Conservation (phyloP, 2,113 vertebrate species). For the Malurus elegans region DNA sequence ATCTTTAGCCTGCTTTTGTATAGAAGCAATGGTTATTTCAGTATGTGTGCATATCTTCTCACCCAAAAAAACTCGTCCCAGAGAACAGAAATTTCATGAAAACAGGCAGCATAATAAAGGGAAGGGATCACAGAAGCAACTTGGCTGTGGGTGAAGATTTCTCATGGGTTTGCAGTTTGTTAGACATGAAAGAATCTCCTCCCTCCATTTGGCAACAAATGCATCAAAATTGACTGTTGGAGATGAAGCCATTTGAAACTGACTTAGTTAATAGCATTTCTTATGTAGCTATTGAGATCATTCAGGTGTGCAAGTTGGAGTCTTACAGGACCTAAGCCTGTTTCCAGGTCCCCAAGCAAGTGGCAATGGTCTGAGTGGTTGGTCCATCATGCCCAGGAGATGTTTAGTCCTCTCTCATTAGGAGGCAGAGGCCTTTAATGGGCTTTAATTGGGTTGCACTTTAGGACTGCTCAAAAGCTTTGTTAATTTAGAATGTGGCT, state of each 20-base stretch:
- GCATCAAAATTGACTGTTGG: not conserved
- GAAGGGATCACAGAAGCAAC: not conserved
- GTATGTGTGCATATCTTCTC: not conserved
- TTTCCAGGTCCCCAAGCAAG: not conserved
- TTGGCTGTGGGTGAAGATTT: not conserved
- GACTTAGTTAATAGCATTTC: not conserved
- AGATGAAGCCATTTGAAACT: not conserved
- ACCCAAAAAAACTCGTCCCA: not conserved
- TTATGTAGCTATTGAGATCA: not conserved
- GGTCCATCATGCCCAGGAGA: not conserved
- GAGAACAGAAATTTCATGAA: not conserved
- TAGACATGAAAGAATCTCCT: constrained; percentile 21
- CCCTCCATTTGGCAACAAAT: constrained; percentile 18
- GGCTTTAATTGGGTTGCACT: not conserved
- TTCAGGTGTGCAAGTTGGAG: not conserved
- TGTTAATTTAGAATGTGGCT: not conserved
- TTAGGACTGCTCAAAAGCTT: not conserved
- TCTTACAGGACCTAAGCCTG: not conserved
- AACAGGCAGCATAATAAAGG: not conserved
- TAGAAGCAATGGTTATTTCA: constrained; percentile 3
- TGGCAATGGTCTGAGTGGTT: not conserved
- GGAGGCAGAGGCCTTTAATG: not conserved
- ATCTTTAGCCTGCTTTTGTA: not conserved
- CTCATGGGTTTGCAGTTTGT: constrained; percentile 3
- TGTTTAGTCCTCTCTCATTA: not conserved